Conservation (phyloP, 2,797 vertebrate genomes). For the Propithecus perrieri region DNA sequence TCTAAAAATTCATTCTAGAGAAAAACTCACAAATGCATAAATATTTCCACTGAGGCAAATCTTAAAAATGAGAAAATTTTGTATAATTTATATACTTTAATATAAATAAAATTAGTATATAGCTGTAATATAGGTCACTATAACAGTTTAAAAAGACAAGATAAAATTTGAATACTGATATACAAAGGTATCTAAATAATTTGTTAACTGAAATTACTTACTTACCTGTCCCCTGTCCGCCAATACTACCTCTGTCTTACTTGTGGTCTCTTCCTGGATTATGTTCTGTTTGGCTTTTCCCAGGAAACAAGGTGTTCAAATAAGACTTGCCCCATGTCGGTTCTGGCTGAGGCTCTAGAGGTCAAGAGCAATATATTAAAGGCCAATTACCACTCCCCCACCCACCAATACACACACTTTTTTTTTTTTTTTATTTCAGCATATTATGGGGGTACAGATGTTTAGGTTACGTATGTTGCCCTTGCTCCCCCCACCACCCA, state of each 20-base stretch:
- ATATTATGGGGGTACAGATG: no score
- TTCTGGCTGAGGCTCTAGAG: not conserved
- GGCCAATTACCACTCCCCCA: fast-evolving
- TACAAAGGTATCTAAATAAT: not conserved
- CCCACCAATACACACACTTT: not conserved
- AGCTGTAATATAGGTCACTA: not conserved
- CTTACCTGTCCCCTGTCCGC: fast-evolving
- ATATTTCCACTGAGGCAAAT: not conserved
- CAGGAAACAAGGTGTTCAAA: not conserved
- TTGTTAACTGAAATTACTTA: not conserved
- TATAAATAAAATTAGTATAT: not conserved
- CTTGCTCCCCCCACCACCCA: no score
- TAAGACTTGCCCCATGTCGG: not conserved
- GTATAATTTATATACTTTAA: not conserved
- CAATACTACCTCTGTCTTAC: not conserved
- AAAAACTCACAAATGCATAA: not conserved
- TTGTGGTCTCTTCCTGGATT: not conserved
- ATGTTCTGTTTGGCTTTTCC: not conserved
- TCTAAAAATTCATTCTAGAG: not conserved
- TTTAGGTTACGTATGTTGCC: no score
- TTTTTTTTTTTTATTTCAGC: no score
- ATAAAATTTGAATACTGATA: not conserved
- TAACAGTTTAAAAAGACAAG: not conserved
- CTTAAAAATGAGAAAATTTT: not conserved
- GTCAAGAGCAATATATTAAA: not conserved